phyloP scores from a whole-genome alignment of 2,797 vertebrate genomes.

The Chaetophractus vellerosus region DNA sequence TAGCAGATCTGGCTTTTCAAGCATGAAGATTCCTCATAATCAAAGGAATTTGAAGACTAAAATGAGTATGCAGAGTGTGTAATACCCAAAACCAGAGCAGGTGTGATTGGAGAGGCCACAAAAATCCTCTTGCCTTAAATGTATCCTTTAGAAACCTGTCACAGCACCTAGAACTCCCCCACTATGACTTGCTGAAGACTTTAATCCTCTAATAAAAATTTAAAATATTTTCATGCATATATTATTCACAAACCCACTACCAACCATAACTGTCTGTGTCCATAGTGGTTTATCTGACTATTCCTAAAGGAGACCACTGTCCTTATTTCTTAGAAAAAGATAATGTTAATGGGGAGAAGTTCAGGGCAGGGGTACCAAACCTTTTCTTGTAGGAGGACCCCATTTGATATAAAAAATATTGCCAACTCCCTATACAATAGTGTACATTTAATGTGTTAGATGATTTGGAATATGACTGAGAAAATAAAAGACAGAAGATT shows the following conservation, averaged over 20 bases:
- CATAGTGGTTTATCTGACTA: neutral
- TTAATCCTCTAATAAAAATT: neutral
- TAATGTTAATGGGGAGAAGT: neutral
- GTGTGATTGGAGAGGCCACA: neutral
- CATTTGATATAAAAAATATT: neutral
- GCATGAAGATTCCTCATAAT: conserved; percentile 80
- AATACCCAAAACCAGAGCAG: neutral
- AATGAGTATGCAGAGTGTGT: conserved; percentile 22
- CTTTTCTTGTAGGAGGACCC: neutral
- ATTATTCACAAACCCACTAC: conserved; percentile 27
- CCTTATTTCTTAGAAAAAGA: neutral
- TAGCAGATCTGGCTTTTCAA: conserved; percentile 71
- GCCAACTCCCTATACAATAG: neutral
- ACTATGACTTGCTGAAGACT: neutral
- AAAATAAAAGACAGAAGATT: conserved; percentile 35
- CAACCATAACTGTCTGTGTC: neutral
- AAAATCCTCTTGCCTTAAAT: neutral
- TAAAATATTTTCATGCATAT: neutral
- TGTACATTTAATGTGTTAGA: neutral
- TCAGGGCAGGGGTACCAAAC: too few relatives aligned
- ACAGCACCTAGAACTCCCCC: neutral
- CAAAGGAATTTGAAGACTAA: conserved; percentile 69
- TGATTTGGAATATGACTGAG: neutral
- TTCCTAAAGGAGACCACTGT: neutral
- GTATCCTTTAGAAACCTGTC: neutral